Evolutionary conservation across 2,888 invertebrate species (phyloP).

Genomic region (Prosopocoilus inquinatus): DNA sequence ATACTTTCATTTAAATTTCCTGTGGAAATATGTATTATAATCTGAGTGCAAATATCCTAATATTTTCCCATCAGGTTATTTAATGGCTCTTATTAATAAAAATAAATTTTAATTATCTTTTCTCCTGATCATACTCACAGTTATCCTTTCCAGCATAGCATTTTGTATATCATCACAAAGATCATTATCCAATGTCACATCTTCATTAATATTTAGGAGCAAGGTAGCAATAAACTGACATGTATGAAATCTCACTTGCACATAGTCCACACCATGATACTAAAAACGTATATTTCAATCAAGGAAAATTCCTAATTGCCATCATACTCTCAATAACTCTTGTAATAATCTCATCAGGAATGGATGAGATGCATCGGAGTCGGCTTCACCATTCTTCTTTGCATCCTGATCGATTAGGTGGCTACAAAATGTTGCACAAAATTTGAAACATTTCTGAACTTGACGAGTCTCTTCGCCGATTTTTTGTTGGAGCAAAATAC

Average conservation of each 20-base stretch:
- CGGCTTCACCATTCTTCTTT: too few species aligned
- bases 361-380: constrained; percentile 7
- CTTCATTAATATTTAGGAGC: constrained; percentile 54
- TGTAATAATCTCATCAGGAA: constrained; percentile 16
- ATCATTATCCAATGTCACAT: constrained; percentile 56
- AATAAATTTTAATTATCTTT: too few species aligned
- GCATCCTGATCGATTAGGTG: too few species aligned
- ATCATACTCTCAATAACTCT: constrained; percentile 17
- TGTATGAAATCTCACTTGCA: constrained; percentile 53
- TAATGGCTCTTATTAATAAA: too few species aligned
- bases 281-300: constrained; percentile 12
- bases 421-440: too few species aligned
- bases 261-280: constrained; percentile 46
- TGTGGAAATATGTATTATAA: too few species aligned
- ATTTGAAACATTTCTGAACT: too few species aligned
- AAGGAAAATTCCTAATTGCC: background rate
- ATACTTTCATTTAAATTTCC: too few species aligned
- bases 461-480: too few species aligned
- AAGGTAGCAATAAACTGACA: constrained; percentile 58
- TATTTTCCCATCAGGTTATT: too few species aligned
- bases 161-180: constrained; percentile 54
- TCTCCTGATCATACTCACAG: constrained; percentile 54
- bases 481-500: too few species aligned
- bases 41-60: too few species aligned
- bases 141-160: constrained; percentile 54